These are phyloP conservation scores for Plodia interpunctella DNA, from an alignment of 1,140 invertebrate species.

Conservation along the genomic window DNA sequence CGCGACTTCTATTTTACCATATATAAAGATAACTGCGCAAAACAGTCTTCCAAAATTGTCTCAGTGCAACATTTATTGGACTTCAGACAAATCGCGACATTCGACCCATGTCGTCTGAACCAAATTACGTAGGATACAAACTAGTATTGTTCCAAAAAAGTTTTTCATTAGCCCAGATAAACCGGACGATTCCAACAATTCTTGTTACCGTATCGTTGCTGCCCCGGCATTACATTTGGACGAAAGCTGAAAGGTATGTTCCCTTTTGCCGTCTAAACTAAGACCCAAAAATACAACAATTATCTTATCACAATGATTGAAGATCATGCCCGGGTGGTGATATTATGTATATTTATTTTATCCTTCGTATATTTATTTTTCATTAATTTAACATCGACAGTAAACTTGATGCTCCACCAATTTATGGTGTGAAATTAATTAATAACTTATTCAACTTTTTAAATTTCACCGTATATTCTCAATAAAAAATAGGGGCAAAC, in stretches of 20 bases:
- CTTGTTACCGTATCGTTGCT: slow-evolving; percentile 13
- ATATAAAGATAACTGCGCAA: neutral
- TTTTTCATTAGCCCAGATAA: slow-evolving; percentile 16
- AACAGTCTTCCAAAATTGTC: slow-evolving; percentile 3
- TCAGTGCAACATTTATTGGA: slow-evolving; percentile 10
- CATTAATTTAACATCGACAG: no score
- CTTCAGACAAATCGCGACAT: neutral
- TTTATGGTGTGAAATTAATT: no score
- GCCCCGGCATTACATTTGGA: slow-evolving; percentile 6
- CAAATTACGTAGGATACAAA: neutral
- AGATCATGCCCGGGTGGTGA: no score
- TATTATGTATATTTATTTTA: no score
- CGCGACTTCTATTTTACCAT: no score
- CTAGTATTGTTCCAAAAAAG: slow-evolving; percentile 12
- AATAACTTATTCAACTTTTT: no score
- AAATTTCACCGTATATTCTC: no score
- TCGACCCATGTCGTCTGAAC: neutral
- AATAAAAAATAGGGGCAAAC: neutral
- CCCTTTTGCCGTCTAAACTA: neutral
- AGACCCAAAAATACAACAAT: no score
- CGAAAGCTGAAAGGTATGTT: neutral
- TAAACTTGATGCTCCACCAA: no score
- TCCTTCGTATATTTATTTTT: no score
- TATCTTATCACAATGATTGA: no score
- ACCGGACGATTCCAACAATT: slow-evolving; percentile 12